phyloP scores from a whole-genome alignment of 2,888 invertebrate species.

The Anticlea derivata region DNA sequence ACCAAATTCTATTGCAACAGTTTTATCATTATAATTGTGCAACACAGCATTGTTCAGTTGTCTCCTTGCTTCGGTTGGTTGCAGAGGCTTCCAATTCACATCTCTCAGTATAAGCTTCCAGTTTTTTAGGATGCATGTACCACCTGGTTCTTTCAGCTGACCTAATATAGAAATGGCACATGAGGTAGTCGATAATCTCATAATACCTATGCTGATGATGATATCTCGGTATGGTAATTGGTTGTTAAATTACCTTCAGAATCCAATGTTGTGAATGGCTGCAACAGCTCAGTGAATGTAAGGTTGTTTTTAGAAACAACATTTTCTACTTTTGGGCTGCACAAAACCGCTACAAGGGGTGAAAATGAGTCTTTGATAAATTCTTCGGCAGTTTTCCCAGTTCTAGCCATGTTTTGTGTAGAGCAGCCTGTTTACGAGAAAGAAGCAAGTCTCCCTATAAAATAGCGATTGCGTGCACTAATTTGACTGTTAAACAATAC shows the following conservation, averaged over 20 bases:
- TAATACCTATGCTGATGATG: background rate
- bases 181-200: background rate
- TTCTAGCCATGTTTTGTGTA: constrained; percentile 49
- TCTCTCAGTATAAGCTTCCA: constrained; percentile 92
- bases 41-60: constrained; percentile 93
- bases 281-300: constrained; percentile 93
- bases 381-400: constrained; percentile 87
- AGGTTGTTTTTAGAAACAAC: constrained; percentile 95
- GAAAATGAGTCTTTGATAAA: constrained; percentile 95
- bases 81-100: constrained; percentile 91
- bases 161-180: constrained; percentile 74
- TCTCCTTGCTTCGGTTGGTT: constrained; percentile 91
- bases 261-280: constrained; percentile 93
- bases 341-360: constrained; percentile 93
- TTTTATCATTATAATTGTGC: constrained; percentile 81
- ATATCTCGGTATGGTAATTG: background rate
- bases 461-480: background rate
- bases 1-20: constrained; percentile 83
- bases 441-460: background rate
- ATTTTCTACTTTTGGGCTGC: constrained; percentile 92
- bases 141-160: constrained; percentile 92
- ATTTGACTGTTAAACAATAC: no score
- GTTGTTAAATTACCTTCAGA: constrained; percentile 62
- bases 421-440: no score
- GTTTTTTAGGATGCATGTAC: constrained; percentile 89